A percentile compares a stretch with the other conserved stretches of the same genome.
These are phyloP conservation scores for Drosophila cardini DNA, from an alignment of 1,140 invertebrate species.

Conservation along the genomic window DNA sequence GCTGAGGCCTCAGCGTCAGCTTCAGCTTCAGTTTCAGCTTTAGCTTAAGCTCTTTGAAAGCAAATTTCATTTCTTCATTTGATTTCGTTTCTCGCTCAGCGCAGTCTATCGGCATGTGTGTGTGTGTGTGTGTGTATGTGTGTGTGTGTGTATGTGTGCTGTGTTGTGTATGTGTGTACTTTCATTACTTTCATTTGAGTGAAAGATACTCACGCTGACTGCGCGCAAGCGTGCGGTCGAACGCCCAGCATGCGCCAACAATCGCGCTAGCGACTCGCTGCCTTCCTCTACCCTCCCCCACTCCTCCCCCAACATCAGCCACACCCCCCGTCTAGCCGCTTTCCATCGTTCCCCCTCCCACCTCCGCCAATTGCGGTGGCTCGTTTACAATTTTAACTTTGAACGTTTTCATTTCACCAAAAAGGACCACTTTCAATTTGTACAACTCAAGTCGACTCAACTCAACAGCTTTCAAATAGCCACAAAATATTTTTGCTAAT, in stretches of 20 bases:
- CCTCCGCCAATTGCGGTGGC: not conserved
- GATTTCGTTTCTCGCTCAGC: constrained; percentile 62
- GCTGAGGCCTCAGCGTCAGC: constrained; percentile 51
- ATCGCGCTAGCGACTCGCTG: not conserved
- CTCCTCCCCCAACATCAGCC: not conserved
- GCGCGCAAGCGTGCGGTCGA: constrained; percentile 27
- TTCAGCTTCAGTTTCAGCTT: constrained; percentile 43
- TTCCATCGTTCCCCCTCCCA: not conserved
- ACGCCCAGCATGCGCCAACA: constrained; percentile 39
- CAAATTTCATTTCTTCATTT: constrained; percentile 83
- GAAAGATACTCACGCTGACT: constrained; percentile 70
- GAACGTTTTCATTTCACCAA: constrained; percentile 67
- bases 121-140: constrained; percentile 20
- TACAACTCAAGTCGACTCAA: constrained; percentile 47
- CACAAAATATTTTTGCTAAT: constrained; percentile 67
- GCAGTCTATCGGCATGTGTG: not conserved
- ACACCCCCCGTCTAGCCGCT: too few species aligned
- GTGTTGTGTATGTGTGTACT: constrained; percentile 54
- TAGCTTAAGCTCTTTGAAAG: constrained; percentile 68
- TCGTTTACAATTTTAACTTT: constrained; percentile 24
- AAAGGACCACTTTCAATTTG: constrained; percentile 80
- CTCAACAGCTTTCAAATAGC: constrained; percentile 63
- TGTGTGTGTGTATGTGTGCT: constrained; percentile 26
- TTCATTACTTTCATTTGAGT: constrained; percentile 83
- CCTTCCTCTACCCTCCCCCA: not conserved